Percentiles rank a stretch among this genome's conserved stretches.
phyloP scores from a whole-genome alignment of 2,888 invertebrate species.

The Rutpela maculata region DNA sequence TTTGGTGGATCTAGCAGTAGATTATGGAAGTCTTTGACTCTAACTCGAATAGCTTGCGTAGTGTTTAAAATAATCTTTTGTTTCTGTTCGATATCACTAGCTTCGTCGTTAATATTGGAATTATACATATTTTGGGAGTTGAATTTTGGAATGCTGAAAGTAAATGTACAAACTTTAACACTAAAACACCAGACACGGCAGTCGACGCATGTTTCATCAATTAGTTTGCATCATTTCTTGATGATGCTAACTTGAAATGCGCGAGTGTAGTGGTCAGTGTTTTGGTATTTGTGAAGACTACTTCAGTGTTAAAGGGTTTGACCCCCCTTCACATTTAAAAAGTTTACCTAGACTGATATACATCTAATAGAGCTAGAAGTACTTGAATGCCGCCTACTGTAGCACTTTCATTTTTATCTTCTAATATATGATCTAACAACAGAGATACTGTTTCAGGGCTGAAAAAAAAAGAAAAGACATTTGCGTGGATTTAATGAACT shows the following conservation, averaged over 20 bases:
- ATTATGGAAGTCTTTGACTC: conserved; percentile 82
- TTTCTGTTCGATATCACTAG: conserved; percentile 77
- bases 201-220: no score
- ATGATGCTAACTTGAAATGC: no score
- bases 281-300: no score
- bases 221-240: no score
- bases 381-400: conserved; percentile 88
- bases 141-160: conserved; percentile 66
- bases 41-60: conserved; percentile 79
- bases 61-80: conserved; percentile 79
- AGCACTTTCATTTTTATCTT: conserved; percentile 81
- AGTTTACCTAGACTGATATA: conserved; percentile 73
- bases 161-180: neutral
- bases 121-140: conserved; percentile 65
- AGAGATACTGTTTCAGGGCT: conserved; percentile 79
- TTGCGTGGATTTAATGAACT: neutral
- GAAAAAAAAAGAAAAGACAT: conserved; percentile 52
- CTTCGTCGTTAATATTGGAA: conserved; percentile 72
- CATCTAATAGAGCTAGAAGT: conserved; percentile 83
- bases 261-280: no score
- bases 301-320: no score
- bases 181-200: no score
- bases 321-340: neutral
- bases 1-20: conserved; percentile 83
- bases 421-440: conserved; percentile 86